A percentile compares a stretch with the other conserved stretches of the same genome.
These are phyloP conservation scores for Actenoides hombroni DNA, from an alignment of 2,113 vertebrate species.

Conservation along the genomic window DNA sequence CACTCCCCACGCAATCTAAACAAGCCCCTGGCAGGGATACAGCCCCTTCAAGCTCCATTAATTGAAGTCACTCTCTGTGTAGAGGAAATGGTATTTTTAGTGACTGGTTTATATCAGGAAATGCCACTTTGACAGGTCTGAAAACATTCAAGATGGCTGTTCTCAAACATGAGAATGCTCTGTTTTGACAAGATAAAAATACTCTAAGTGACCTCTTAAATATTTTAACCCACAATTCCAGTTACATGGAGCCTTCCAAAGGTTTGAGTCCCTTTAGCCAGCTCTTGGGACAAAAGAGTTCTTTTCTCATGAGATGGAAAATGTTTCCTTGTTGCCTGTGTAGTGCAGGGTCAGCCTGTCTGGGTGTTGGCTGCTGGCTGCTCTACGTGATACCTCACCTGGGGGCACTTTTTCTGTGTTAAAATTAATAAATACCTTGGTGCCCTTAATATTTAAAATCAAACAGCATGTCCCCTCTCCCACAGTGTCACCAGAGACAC, in stretches of 20 bases:
- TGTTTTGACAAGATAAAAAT: slow-evolving; percentile 25
- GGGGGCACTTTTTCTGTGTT: not conserved
- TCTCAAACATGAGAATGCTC: not conserved
- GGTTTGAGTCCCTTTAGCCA: not conserved
- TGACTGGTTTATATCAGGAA: slow-evolving; percentile 3
- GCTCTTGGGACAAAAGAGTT: not conserved
- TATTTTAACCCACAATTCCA: not conserved
- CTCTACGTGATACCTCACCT: not conserved
- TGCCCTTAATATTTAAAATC: not conserved
- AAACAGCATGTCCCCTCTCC: not conserved
- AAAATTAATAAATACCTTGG: not conserved
- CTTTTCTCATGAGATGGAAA: not conserved
- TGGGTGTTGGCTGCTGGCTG: not conserved
- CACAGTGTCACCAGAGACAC: not conserved
- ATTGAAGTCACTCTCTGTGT: not conserved
- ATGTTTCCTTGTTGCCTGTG: not conserved
- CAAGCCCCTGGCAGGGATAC: not conserved
- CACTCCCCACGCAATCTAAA: not conserved
- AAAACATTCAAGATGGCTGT: not conserved
- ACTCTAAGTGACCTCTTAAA: not conserved
- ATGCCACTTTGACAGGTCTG: not conserved
- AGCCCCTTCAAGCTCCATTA: not conserved
- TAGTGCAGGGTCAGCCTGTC: not conserved
- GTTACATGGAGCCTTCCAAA: not conserved
- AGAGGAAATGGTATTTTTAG: not conserved